Evolutionary conservation across 1,140 invertebrate species (phyloP), one percentile per base, ranked within the genome.

Genomic region (Amyelois transitella): DNA sequence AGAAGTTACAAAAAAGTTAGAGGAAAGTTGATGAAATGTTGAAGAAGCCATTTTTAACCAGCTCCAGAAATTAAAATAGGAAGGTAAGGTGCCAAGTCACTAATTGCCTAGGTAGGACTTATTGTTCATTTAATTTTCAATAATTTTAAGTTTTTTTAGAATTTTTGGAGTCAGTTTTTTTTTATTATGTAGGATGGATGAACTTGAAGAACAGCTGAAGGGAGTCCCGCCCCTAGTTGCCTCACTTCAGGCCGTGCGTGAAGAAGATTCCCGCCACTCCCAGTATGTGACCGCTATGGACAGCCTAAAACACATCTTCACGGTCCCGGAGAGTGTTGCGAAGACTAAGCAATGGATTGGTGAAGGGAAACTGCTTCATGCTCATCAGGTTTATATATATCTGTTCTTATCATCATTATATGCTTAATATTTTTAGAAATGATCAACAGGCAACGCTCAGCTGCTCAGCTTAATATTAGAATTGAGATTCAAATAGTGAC

Each of bases 241-340:
- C 8, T 94, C 94, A 32, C 81, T 99, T 6, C 94, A 95, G 75
- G 91, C 94, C 47, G 95, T 99, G 0, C 91, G 96, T 28, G 95
- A 96, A 60, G 98, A 99, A 86, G 98, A 98, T 81, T 95, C 95
- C 61, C 92, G 94, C 17, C 97, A 99, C 86, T 96, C 95, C 0
- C 95, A 99, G 85, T 98, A 99, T 83, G 96, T 96, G 0, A 98
- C 98, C 8, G 98, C 98, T 1, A 97, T 98, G 91, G 98, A 99
- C 76, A 99, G 99, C 84, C 89, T 99, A 4, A 99, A 98, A 79
- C 97, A 99, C 75, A 98, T 99, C 55, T 99, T 99, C 69, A 99
- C 97, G 44, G 97, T 99, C 0, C 97, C 97, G 8, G 97, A 98
- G 76, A 98, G 96, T 88, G 96, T 99, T 1, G 94, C 96, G 53